Evolutionary conservation across 1,140 invertebrate species (phyloP).

Genomic region (Scaptomyza graminum): DNA sequence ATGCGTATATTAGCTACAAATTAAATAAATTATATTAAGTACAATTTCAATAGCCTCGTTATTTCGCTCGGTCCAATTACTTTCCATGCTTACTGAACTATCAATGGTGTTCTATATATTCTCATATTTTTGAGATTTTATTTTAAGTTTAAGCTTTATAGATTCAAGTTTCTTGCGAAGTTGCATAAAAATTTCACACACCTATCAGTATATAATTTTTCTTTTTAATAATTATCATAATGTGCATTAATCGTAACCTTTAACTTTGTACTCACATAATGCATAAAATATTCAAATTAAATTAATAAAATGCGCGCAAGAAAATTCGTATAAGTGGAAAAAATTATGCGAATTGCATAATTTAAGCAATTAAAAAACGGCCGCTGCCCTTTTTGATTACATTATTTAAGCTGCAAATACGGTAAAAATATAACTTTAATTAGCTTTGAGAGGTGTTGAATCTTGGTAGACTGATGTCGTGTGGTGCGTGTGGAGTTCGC

Average conservation of each 20-base stretch:
- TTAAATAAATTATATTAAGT: neutral
- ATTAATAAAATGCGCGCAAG: conserved; percentile 24
- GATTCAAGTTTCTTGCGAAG: neutral
- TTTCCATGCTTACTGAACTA: neutral
- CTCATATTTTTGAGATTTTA: neutral
- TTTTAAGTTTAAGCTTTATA: too few species aligned
- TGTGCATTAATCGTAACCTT: neutral
- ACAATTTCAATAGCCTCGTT: neutral
- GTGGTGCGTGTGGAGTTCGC: conserved; percentile 60
- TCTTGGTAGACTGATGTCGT: conserved; percentile 31
- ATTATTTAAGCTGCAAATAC: conserved; percentile 38
- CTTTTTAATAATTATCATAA: too few species aligned
- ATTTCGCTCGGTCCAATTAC: neutral
- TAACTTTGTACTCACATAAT: neutral
- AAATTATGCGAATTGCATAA: conserved; percentile 64
- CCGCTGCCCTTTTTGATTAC: conserved; percentile 22
- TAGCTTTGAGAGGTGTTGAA: conserved; percentile 41
- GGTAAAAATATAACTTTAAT: conserved; percentile 51
- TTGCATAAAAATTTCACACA: too few species aligned
- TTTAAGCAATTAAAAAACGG: conserved; percentile 48
- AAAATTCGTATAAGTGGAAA: conserved; percentile 39
- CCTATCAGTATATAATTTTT: too few species aligned
- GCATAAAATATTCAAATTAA: conserved; percentile 32
- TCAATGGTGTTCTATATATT: neutral
- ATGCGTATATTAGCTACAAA: neutral